Base-by-base conservation (phyloP, 2,797 vertebrate genomes). In the Lacerta bilineata region DNA sequence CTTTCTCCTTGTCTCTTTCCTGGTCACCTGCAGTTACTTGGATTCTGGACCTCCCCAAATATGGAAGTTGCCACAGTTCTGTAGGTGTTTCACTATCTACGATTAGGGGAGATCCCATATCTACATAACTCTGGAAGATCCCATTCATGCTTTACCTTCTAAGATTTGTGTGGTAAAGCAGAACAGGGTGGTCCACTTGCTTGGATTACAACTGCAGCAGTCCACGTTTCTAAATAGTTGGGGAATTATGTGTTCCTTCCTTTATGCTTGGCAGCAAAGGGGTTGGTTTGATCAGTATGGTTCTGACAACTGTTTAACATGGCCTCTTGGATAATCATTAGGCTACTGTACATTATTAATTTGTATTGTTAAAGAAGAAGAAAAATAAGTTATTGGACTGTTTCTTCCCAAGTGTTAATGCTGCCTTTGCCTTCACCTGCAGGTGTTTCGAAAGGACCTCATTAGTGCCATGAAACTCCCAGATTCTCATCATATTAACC, bases 391-490 rank as follows among this genome's bases (percentile, higher is more conserved):
- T 61, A 27, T 43, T 64, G 50, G 18, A 39, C 36, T 4, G 6
- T 84, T 27, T 71, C n/a, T 29, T 33, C n/a, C 4, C 23, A 43
- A 74, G 69, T 3, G 29, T 27, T 15, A 36, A 76, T 61, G 36
- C 23, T 77, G 3, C 93, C 55, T 27, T 74, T 75, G 76, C 74
- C 55, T 92, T 33, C 88, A 81, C 94, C 93, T 87, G 1, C 95
- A 99, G 99, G 98, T 99, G 95, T 99, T 99, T 97, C 98, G 99
- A 95, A 99, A 99, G 97, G 99, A 99, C 97, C 97, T 99, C 97
- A 99, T 99, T 95, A 99, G 99, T 96, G 99, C 98, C 92, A 99
- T 99, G 99, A 99, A 99, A 97, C 95, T 99, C 90, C 98, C 99
- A 0, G 99, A 99, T 95, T 98, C 98, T 85, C 98, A 99, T 90